Conservation (phyloP, 2,113 vertebrate genomes). For the Ailurus styani region DNA sequence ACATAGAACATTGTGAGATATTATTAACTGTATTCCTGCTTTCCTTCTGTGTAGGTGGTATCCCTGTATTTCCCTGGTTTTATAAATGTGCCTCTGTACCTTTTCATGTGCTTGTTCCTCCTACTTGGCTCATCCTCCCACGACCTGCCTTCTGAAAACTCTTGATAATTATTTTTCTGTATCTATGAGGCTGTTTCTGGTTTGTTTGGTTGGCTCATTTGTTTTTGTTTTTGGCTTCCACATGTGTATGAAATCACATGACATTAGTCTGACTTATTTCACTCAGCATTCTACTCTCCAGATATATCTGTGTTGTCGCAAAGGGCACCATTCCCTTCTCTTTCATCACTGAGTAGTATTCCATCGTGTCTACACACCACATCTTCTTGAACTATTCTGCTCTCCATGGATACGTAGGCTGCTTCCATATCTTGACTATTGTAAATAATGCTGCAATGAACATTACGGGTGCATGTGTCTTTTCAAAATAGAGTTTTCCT, state of each 20-base stretch:
- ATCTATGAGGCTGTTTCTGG: background rate
- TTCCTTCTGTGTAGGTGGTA: background rate
- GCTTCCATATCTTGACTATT: background rate
- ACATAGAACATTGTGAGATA: too few relatives aligned
- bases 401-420: background rate
- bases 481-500: background rate
- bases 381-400: background rate
- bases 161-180: background rate
- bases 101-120: background rate
- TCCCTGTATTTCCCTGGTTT: background rate
- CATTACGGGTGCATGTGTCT: background rate
- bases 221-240: too few relatives aligned
- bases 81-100: background rate
- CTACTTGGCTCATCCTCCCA: background rate
- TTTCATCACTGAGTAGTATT: background rate
- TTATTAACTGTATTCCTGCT: background rate
- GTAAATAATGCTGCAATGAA: background rate
- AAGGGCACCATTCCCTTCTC: background rate
- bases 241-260: too few relatives aligned
- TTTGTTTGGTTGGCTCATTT: too few relatives aligned
- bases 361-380: background rate
- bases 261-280: too few relatives aligned
- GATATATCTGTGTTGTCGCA: background rate
- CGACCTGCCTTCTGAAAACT: background rate
- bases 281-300: background rate